These are phyloP conservation scores for Anagrus nilaparvatae DNA, from an alignment of 1,140 invertebrate genomes.

Conservation along the genomic window DNA sequence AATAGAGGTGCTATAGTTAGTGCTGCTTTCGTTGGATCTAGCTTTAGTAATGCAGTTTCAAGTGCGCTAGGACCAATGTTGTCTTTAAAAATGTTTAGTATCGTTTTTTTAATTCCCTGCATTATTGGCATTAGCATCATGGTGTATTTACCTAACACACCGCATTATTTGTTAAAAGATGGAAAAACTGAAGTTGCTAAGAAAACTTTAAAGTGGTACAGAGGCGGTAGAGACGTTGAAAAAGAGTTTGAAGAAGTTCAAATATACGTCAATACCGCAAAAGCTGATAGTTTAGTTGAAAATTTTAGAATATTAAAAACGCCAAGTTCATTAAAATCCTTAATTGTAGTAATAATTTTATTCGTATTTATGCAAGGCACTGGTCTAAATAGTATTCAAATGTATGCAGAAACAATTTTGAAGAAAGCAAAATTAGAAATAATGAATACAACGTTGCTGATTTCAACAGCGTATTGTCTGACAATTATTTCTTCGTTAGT, in stretches of 20 bases:
- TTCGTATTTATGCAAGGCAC: conserved; percentile 67
- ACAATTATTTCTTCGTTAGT: conserved; percentile 50
- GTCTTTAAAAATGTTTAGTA: conserved; percentile 40
- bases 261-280: conserved; percentile 9
- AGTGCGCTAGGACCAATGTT: conserved; percentile 52
- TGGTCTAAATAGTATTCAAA: conserved; percentile 61
- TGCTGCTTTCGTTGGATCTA: conserved; percentile 40
- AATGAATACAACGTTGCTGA: conserved; percentile 38
- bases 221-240: not conserved
- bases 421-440: conserved; percentile 42
- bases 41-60: conserved; percentile 54
- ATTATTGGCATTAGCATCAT: too few species aligned
- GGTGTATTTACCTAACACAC: too few species aligned
- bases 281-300: conserved; percentile 23
- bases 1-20: conserved; percentile 56
- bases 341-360: conserved; percentile 52
- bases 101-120: conserved; percentile 42
- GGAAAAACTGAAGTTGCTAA: conserved; percentile 47
- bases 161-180: conserved; percentile 51
- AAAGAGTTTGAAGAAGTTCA: conserved; percentile 10
- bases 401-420: conserved; percentile 64
- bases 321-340: conserved; percentile 38
- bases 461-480: conserved; percentile 55
- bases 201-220: conserved; percentile 27
- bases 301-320: conserved; percentile 11